Base-by-base conservation (phyloP, 1,140 invertebrate genomes). In the Philotrypesis tridentata region DNA sequence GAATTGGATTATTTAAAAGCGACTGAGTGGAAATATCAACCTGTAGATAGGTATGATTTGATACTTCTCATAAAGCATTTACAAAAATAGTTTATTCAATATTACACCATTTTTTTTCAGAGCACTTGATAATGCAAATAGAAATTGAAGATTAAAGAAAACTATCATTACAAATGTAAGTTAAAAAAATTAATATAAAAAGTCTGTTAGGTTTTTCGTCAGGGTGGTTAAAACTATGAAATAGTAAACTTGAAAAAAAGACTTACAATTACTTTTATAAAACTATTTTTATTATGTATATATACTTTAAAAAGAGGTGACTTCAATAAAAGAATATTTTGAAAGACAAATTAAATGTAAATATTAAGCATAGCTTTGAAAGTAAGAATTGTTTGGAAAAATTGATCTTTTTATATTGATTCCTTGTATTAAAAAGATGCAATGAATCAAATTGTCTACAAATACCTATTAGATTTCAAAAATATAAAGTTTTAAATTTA, bases 1-100 rank as follows among this genome's bases (percentile, higher is more conserved):
- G 94, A 95, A 89, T 88, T 95, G 48, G 94, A 94, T 73, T 94
- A 94, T 85, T 89, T 95, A 17, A 95, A 94, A 88, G 90, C 92
- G 17, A 95, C 95, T 7, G 94, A 95, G 85, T 95, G 95, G 95
- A 93, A 94, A 88, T 95, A 94, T 92, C 94, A 95, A 77, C 91
- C 90, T 80, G 91, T 90, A 31, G 91, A 92, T 77, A 83, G 88
- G 86, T 91, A 86, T 84, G 79, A 85, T 72, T 63, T 25, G 17
- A 23, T 25, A 7, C 11, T 55, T 71, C 43, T 12, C 6, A 29
- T 9, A 29, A 65, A 27, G 9, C 37, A 37, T 72, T 25, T 73
- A 25, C 33, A 68, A 70, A 55, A 33, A 48, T 67, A 3, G 12
- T 65, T 43, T 77, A 40, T 48, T 61, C n/a, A 9, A 79, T 33